Evolutionary conservation across 1,140 invertebrate genomes (phyloP), one percentile per base, ranked within the genome.

Genomic region (Drosophila varians): DNA sequence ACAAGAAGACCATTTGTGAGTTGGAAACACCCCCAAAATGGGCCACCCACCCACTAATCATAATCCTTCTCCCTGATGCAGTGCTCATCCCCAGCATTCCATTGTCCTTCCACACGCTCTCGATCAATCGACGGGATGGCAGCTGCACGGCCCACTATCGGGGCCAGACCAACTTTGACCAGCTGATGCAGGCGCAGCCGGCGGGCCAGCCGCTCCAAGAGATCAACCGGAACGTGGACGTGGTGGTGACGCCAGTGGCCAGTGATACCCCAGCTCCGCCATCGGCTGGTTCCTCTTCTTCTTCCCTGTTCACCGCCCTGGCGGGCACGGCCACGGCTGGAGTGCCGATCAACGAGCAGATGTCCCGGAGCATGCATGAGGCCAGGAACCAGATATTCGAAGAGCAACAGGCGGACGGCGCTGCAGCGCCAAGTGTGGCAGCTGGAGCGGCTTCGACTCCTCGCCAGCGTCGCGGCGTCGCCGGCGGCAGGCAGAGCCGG

Each of bases 81-180:
- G 46, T 64, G 60, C 46, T 51, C 26, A 65, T 66, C 11, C 62
- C 58, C 36, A 91, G 80, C 47, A 90, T 90, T 14, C 87, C 87
- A 6, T 49, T 91, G 12, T 90, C 90, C 7, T 96, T 96, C 73
- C 95, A 95, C 89, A 95, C 95, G 90, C 92, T 97, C 12, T 93
- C 96, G 31, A 97, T 98, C 48, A 96, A 94, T 89, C 96, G 96
- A 82, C 91, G 93, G 14, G 96, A 97, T 91, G 96, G 96, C 11
- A 95, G 93, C 75, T 97, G 96, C 87, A 94, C 94, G 47, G 96
- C 95, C 69, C 97, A 96, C 86, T 95, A 93, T 78, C 94, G 94
- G 1, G 92, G 91, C 28, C 96, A 97, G 89, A 94, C 95, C 0
- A 94, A 96, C 89, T 95, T 97, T 51, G 69, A 78, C 0, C 76